A percentile compares a stretch with the other conserved stretches of the same genome.
Evolutionary conservation across 2,797 vertebrate species (phyloP).

Genomic region (Aeoliscus strigatus): DNA sequence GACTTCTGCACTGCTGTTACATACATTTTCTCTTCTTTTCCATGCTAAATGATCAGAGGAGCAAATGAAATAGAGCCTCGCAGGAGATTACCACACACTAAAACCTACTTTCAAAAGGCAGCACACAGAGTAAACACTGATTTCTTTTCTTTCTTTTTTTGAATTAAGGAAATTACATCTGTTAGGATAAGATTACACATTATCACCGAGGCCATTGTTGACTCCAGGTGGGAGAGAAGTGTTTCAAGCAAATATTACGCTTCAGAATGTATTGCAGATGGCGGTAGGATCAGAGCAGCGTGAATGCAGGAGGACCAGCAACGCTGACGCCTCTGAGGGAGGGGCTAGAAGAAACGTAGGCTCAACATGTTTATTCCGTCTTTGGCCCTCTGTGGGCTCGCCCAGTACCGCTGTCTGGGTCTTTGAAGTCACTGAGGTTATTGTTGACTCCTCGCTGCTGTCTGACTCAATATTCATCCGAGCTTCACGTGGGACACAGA

Average conservation of each 20-base stretch:
- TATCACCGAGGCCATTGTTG: constrained; percentile 56
- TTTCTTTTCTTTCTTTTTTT: too few species aligned
- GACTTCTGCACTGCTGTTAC: constrained; percentile 33
- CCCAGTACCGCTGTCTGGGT: constrained; percentile 65
- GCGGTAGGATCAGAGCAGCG: constrained; percentile 48
- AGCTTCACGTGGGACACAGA: constrained; percentile 58
- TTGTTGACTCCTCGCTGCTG: constrained; percentile 70
- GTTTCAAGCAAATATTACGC: constrained; percentile 66
- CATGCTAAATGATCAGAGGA: constrained; percentile 31
- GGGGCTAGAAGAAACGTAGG: constrained; percentile 44
- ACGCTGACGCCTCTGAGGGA: constrained; percentile 27
- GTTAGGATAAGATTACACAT: constrained; percentile 65
- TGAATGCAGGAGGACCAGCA: constrained; percentile 50
- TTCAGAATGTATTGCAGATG: constrained; percentile 46
- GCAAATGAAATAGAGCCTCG: constrained; percentile 30
- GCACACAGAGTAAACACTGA: constrained; percentile 54
- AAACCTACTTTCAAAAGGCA: constrained; percentile 52
- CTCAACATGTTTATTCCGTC: constrained; percentile 66
- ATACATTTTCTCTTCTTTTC: constrained; percentile 43
- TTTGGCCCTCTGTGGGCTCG: constrained; percentile 64
- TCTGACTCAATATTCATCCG: constrained; percentile 64
- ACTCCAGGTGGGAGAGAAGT: constrained; percentile 55
- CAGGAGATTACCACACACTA: constrained; percentile 39
- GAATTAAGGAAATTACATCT: too few species aligned
- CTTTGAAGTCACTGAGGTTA: constrained; percentile 76